These are phyloP conservation scores for Sander lucioperca DNA, from an alignment of 2,113 vertebrate species.

Conservation along the genomic window DNA sequence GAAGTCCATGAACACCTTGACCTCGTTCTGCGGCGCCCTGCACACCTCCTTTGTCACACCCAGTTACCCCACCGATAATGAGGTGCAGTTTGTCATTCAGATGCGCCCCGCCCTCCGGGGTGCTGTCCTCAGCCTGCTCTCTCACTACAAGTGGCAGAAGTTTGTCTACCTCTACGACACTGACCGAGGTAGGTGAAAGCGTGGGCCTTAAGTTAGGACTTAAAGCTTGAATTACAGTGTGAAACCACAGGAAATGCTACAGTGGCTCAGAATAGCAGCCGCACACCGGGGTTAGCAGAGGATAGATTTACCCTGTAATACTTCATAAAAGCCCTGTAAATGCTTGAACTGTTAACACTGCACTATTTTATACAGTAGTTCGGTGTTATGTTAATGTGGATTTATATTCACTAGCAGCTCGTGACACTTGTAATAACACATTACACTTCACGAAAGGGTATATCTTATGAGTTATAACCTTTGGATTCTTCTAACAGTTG, in stretches of 20 bases:
- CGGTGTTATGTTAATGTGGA: constrained; percentile 60
- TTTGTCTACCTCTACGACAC: constrained; percentile 99
- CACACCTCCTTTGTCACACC: constrained; percentile 98
- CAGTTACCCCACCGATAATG: constrained; percentile 97
- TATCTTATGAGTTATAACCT: constrained; percentile 63
- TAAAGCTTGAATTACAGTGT: constrained; percentile 42
- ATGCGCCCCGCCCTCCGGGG: constrained; percentile 96
- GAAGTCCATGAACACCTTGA: constrained; percentile 99
- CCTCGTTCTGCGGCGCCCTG: constrained; percentile 97
- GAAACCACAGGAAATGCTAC: constrained; percentile 33
- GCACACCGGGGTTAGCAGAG: constrained; percentile 35
- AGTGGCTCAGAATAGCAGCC: constrained; percentile 41
- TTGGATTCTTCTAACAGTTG: constrained; percentile 57
- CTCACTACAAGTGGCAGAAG: constrained; percentile 97
- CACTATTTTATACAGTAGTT: constrained; percentile 52
- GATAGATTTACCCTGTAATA: constrained; percentile 56
- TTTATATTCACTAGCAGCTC: constrained; percentile 45
- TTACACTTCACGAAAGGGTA: constrained; percentile 49
- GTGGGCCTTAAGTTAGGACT: background rate
- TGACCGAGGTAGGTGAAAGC: constrained; percentile 91
- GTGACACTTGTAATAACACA: constrained; percentile 66
- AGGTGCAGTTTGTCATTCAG: constrained; percentile 99
- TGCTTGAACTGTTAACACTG: constrained; percentile 59
- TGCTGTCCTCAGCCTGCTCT: constrained; percentile 93
- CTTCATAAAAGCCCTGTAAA: constrained; percentile 47